Conservation (phyloP, 2,888 invertebrate genomes). For the Agriopis aurantiaria region DNA sequence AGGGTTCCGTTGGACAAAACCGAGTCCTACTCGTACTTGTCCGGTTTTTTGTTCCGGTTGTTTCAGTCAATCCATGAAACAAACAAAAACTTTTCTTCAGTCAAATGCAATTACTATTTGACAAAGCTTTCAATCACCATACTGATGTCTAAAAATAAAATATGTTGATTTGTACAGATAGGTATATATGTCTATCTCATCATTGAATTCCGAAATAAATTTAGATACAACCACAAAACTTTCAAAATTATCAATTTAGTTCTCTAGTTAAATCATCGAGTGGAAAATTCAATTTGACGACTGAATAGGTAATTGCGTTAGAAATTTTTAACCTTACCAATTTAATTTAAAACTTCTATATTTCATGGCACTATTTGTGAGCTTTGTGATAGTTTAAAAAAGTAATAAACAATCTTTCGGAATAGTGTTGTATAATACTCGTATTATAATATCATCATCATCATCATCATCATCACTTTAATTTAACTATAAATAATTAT, state of each 20-base stretch:
- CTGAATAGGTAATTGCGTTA: constrained; percentile 2
- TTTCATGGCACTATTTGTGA: background rate
- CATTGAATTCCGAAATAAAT: constrained; percentile 5
- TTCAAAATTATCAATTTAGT: constrained; percentile 14
- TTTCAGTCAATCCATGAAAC: no score
- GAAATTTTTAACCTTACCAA: constrained; percentile 8
- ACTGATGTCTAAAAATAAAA: no score
- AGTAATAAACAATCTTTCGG: background rate
- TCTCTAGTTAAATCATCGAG: background rate
- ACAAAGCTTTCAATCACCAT: no score
- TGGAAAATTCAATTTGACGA: constrained; percentile 5
- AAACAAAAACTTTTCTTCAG: no score
- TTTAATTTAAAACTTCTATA: constrained; percentile 13
- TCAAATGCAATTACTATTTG: no score
- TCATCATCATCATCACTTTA: no score
- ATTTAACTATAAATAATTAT: no score
- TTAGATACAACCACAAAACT: constrained; percentile 20
- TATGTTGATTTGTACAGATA: no score
- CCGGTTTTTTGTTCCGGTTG: no score
- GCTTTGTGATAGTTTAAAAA: background rate
- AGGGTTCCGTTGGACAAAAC: no score
- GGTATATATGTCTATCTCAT: background rate
- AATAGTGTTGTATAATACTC: background rate
- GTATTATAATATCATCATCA: no score
- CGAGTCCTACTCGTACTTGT: no score